Percentiles rank a stretch among this genome's conserved stretches.
Conservation (phyloP, 1,140 invertebrate genomes). For the Cyrtorhinus lividipennis region DNA sequence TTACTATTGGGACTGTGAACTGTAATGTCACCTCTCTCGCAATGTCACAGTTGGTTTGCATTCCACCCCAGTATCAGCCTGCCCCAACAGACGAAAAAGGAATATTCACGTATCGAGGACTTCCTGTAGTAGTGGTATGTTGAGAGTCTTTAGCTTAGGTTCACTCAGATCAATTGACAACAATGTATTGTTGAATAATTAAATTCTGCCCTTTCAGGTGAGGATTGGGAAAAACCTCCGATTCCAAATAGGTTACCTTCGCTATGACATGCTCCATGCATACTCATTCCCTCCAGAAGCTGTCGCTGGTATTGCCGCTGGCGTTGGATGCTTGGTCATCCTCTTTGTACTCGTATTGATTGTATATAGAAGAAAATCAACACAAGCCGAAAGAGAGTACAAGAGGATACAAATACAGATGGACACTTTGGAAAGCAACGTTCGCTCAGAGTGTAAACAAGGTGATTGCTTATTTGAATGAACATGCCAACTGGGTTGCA, state of each 20-base stretch:
- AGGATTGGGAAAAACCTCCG: conserved; percentile 71
- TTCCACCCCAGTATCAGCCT: conserved; percentile 75
- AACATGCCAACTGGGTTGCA: not conserved
- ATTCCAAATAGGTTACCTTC: conserved; percentile 74
- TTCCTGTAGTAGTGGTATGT: conserved; percentile 72
- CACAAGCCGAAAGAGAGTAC: conserved; percentile 88
- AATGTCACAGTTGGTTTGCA: conserved; percentile 74
- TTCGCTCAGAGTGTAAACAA: conserved; percentile 93
- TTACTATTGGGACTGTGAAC: conserved; percentile 71
- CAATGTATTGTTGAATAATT: too few relatives aligned
- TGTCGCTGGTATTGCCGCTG: conserved; percentile 67
- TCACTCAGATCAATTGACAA: too few relatives aligned
- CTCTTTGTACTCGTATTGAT: conserved; percentile 74
- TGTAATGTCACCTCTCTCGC: conserved; percentile 91
- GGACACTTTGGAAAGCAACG: conserved; percentile 97
- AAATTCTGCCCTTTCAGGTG: too few relatives aligned
- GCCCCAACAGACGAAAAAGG: conserved; percentile 72
- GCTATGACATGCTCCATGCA: conserved; percentile 65
- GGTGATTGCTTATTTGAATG: too few relatives aligned
- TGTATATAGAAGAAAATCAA: conserved; percentile 79
- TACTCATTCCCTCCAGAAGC: conserved; percentile 76
- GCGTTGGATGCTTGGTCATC: conserved; percentile 65
- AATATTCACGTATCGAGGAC: conserved; percentile 50
- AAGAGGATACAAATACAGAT: conserved; percentile 97
- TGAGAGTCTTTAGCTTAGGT: not conserved